Percentiles rank a stretch among this genome's conserved stretches.
Evolutionary conservation across 2,888 invertebrate species (phyloP).

Genomic region (Crioceris asparagi): DNA sequence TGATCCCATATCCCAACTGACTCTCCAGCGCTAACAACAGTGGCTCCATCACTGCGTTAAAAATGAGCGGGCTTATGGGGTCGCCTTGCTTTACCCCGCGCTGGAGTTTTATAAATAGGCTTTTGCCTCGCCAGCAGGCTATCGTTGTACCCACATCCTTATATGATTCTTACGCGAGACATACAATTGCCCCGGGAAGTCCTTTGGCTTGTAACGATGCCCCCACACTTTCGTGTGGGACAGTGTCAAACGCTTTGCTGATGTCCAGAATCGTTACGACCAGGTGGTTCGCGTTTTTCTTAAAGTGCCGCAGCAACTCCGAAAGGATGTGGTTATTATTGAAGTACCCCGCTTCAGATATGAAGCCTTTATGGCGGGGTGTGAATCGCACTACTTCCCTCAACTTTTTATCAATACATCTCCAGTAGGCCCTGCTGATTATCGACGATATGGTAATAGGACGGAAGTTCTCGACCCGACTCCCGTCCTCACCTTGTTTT

Average conservation of each 20-base stretch:
- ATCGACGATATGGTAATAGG: slow-evolving; percentile 28
- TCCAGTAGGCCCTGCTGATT: slow-evolving; percentile 24
- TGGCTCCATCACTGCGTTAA: slow-evolving; percentile 29
- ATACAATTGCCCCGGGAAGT: slow-evolving; percentile 24
- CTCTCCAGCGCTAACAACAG: slow-evolving; percentile 23
- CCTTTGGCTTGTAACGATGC: slow-evolving; percentile 27
- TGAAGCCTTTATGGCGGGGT: slow-evolving; percentile 28
- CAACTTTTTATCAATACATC: slow-evolving; percentile 23
- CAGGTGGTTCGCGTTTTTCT: slow-evolving; percentile 22
- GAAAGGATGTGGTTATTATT: slow-evolving; percentile 27
- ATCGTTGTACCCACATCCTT: slow-evolving; percentile 22
- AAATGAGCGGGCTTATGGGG: slow-evolving; percentile 32
- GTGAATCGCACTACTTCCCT: slow-evolving; percentile 10
- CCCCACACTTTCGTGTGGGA: slow-evolving; percentile 21
- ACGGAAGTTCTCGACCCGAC: slow-evolving; percentile 23
- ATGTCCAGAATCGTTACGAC: slow-evolving; percentile 36
- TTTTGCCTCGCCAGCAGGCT: slow-evolving; percentile 19
- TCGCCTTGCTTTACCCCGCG: slow-evolving; percentile 36
- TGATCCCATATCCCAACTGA: slow-evolving; percentile 19
- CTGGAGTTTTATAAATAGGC: slow-evolving; percentile 24
- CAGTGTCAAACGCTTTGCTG: slow-evolving; percentile 36
- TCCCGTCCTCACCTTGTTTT: slow-evolving; percentile 26
- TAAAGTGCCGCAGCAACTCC: slow-evolving; percentile 20
- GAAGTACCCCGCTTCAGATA: slow-evolving; percentile 24
- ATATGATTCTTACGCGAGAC: slow-evolving; percentile 27